These are phyloP conservation scores for Cirrhinus mrigala DNA, from an alignment of 2,797 vertebrate genomes.

Conservation along the genomic window DNA sequence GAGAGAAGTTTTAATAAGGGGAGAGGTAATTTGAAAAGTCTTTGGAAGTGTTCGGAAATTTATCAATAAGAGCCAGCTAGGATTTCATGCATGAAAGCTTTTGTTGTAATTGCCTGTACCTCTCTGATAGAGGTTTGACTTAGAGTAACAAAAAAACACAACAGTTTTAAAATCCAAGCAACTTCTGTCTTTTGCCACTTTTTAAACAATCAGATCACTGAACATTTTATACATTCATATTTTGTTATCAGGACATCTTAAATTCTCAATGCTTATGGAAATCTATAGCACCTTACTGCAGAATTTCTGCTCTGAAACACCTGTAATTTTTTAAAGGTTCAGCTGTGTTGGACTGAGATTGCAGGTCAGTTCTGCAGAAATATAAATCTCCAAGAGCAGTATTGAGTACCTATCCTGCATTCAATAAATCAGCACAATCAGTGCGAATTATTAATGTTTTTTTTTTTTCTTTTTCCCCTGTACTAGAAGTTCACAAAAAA, in stretches of 20 bases:
- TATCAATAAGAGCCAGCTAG: constrained; percentile 86
- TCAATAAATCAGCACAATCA: neutral
- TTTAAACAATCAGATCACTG: constrained; percentile 31
- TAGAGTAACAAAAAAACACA: constrained; percentile 75
- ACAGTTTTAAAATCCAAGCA: constrained; percentile 66
- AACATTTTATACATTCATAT: neutral
- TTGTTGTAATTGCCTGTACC: constrained; percentile 86
- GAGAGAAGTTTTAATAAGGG: constrained; percentile 84
- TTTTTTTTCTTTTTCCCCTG: no score
- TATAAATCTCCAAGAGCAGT: neutral
- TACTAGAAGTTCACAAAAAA: neutral
- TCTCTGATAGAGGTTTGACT: constrained; percentile 82
- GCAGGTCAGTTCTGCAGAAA: neutral
- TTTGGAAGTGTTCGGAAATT: constrained; percentile 83
- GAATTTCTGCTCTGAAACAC: neutral
- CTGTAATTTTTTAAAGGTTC: neutral
- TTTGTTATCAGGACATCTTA: constrained; percentile 18
- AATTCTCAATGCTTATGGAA: neutral
- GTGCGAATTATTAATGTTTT: neutral
- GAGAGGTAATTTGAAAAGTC: constrained; percentile 84
- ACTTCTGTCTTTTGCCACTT: constrained; percentile 63
- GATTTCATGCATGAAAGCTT: constrained; percentile 85
- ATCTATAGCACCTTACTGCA: neutral
- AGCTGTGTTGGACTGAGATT: neutral
- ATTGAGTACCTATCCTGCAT: neutral